phyloP scores from a whole-genome alignment of 2,888 invertebrate genomes.

The Drosophila formosana region DNA sequence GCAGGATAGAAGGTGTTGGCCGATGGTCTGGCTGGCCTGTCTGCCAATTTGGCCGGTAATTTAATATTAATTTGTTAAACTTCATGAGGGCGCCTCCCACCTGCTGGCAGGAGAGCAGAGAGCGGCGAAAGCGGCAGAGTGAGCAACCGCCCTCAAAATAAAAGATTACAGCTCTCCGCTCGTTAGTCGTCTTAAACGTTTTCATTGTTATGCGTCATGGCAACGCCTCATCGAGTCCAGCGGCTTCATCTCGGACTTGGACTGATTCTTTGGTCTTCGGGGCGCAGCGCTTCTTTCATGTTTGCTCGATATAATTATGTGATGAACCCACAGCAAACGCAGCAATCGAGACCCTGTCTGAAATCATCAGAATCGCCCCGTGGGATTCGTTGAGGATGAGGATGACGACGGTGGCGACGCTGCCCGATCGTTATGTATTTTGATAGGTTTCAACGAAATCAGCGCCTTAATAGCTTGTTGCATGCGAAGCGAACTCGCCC shows the following conservation, averaged over 20 bases:
- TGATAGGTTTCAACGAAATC: constrained; percentile 81
- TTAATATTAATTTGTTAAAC: constrained; percentile 84
- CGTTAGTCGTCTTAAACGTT: constrained; percentile 79
- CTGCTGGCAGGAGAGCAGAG: constrained; percentile 16
- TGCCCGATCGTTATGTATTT: constrained; percentile 77
- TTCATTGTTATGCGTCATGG: constrained; percentile 78
- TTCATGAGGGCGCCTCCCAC: constrained; percentile 75
- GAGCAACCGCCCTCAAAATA: constrained; percentile 12
- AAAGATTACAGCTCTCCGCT: constrained; percentile 75
- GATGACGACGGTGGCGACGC: constrained; percentile 2
- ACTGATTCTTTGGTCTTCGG: constrained; percentile 10
- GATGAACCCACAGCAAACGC: constrained; percentile 45
- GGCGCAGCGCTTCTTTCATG: constrained; percentile 70
- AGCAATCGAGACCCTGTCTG: constrained; percentile 53
- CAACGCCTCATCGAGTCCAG: constrained; percentile 63
- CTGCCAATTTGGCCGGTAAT: constrained; percentile 81
- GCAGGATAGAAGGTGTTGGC: constrained; percentile 30
- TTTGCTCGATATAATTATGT: constrained; percentile 78
- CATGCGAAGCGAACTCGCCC: constrained; percentile 57
- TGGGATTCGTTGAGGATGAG: constrained; percentile 31
- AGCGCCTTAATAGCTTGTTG: constrained; percentile 73
- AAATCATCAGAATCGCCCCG: constrained; percentile 71
- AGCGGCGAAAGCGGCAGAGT: background rate
- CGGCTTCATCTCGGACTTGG: background rate
- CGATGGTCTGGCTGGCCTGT: background rate